These are phyloP conservation scores for Naja naja DNA, from an alignment of 2,113 vertebrate genomes.

Conservation along the genomic window DNA sequence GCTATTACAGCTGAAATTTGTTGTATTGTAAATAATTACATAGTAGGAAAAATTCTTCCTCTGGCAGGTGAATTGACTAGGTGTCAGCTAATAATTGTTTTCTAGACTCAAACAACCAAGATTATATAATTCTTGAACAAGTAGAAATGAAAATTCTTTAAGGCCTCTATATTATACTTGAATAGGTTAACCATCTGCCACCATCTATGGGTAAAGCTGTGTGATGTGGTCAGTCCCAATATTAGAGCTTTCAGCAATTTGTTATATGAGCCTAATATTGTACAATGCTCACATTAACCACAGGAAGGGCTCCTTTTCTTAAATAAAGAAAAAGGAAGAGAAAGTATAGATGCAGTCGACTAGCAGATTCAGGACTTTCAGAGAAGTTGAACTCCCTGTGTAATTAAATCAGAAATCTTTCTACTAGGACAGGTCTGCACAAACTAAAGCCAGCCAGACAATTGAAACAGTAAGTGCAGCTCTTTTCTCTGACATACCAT, in stretches of 20 bases:
- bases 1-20: constrained; percentile 26
- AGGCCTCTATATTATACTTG: constrained; percentile 2
- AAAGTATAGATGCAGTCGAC: not conserved
- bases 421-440: not conserved
- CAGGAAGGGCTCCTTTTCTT: not conserved
- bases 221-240: not conserved
- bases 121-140: constrained; percentile 32
- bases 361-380: not conserved
- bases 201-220: not conserved
- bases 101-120: constrained; percentile 17
- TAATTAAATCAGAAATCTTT: not conserved
- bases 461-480: not conserved
- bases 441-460: not conserved
- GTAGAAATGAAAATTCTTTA: constrained; percentile 14
- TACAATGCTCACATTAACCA: not conserved
- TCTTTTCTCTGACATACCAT: not conserved
- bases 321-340: not conserved
- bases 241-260: not conserved
- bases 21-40: constrained; percentile 29
- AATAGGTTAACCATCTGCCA: constrained; percentile 11
- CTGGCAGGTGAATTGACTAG: constrained; percentile 27
- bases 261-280: not conserved
- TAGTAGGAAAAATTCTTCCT: constrained; percentile 21
- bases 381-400: not conserved
- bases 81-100: constrained; percentile 32